Evolutionary conservation across 1,140 invertebrate species (phyloP).

Genomic region (Sinella curviseta): DNA sequence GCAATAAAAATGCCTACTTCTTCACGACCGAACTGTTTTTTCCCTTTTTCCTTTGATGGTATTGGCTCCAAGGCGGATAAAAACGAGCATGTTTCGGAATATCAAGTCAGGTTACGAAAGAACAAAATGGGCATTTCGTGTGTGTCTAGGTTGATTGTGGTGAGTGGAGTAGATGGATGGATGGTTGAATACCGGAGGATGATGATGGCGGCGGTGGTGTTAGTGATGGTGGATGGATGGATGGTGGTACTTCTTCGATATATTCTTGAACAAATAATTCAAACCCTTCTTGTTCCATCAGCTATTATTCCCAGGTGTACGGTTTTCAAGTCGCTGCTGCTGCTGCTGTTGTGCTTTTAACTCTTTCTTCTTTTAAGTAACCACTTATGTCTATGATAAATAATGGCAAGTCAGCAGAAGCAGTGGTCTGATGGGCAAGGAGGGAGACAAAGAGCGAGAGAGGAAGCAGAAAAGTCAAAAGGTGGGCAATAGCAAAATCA

Average conservation of each 20-base stretch:
- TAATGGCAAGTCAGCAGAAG: no score
- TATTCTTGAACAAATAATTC: not conserved
- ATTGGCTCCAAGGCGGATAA: conserved; percentile 14
- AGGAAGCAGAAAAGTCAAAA: no score
- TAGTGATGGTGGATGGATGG: not conserved
- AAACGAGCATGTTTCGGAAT: conserved; percentile 17
- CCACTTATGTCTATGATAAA: no score
- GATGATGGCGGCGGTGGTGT: not conserved
- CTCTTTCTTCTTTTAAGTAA: no score
- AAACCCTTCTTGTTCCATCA: not conserved
- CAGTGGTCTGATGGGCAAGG: not conserved
- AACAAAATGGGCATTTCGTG: no score
- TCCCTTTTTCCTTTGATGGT: conserved; percentile 13
- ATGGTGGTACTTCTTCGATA: no score
- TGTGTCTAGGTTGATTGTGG: not conserved
- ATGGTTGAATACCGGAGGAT: no score
- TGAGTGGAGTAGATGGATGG: not conserved
- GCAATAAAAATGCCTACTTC: not conserved
- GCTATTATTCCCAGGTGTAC: not conserved
- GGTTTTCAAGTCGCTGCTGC: no score
- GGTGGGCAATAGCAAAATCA: no score
- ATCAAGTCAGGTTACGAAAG: not conserved
- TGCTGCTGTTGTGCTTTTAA: no score
- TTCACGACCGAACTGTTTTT: conserved; percentile 2
- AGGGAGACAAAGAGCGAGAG: not conserved